These are phyloP conservation scores for Crossocerus cetratus DNA, from an alignment of 2,888 invertebrate species.

Conservation along the genomic window DNA sequence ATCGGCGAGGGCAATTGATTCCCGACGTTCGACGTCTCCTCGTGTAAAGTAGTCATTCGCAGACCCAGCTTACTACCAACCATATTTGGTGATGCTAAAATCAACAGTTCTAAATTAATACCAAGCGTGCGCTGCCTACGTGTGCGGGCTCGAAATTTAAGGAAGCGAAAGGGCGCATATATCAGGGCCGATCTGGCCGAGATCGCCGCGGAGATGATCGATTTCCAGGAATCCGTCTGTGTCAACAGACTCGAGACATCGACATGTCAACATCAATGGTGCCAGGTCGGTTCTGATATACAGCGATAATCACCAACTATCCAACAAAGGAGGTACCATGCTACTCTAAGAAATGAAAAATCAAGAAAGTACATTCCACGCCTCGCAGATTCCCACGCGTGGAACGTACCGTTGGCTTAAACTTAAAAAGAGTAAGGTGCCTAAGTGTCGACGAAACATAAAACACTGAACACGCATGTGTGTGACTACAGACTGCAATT, in stretches of 20 bases:
- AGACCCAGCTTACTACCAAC: slow-evolving; percentile 87
- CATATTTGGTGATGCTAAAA: slow-evolving; percentile 87
- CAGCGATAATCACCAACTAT: slow-evolving; percentile 42
- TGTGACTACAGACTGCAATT: slow-evolving; percentile 26
- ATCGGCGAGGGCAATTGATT: slow-evolving; percentile 69
- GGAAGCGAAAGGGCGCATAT: slow-evolving; percentile 17
- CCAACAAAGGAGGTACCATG: slow-evolving; percentile 50
- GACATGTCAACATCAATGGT: slow-evolving; percentile 38
- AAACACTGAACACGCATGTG: slow-evolving; percentile 48
- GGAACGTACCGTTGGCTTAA: slow-evolving; percentile 47
- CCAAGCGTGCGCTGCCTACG: neutral
- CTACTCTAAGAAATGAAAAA: slow-evolving; percentile 40
- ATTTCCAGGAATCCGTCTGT: slow-evolving; percentile 21
- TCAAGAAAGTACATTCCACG: slow-evolving; percentile 48
- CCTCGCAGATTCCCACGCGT: slow-evolving; percentile 34
- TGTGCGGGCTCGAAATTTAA: neutral
- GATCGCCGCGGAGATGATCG: neutral
- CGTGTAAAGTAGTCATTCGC: slow-evolving; percentile 94
- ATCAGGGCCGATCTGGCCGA: slow-evolving; percentile 64
- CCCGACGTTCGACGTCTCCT: slow-evolving; percentile 80
- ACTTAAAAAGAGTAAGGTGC: slow-evolving; percentile 34
- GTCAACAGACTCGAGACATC: slow-evolving; percentile 28
- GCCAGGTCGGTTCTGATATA: slow-evolving; percentile 66
- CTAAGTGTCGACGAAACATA: slow-evolving; percentile 31
- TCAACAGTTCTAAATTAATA: slow-evolving; percentile 16